Conservation (phyloP, 2,113 vertebrate genomes). For the Aix galericulata region DNA sequence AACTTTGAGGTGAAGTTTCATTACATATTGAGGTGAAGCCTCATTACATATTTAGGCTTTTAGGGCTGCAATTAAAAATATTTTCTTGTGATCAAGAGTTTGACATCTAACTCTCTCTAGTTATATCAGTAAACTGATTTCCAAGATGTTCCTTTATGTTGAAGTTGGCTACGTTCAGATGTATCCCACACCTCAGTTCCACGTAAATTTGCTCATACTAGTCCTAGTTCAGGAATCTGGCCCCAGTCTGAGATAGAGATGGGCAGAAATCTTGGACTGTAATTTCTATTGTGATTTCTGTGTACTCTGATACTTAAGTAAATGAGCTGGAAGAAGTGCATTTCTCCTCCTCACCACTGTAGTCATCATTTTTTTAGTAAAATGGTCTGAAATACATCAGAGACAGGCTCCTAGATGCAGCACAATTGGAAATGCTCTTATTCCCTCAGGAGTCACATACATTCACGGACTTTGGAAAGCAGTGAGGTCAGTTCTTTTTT, state of each 20-base stretch:
- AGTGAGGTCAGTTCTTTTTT: not conserved
- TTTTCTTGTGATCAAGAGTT: conserved; percentile 27
- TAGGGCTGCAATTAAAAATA: conserved; percentile 41
- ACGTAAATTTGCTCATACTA: not conserved
- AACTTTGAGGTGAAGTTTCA: not conserved
- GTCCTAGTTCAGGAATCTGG: not conserved
- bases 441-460: not conserved
- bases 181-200: not conserved
- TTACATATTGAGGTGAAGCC: not conserved
- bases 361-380: not conserved
- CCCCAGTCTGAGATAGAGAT: not conserved
- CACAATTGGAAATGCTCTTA: not conserved
- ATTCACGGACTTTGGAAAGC: not conserved
- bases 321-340: not conserved
- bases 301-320: not conserved
- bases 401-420: not conserved
- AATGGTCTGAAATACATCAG: not conserved
- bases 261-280: not conserved
- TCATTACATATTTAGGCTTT: conserved; percentile 5
- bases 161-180: not conserved
- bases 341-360: not conserved
- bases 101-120: conserved; percentile 20
- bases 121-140: conserved; percentile 20
- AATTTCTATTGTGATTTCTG: not conserved
- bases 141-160: conserved; percentile 2